phyloP scores from a whole-genome alignment of 2,797 vertebrate genomes.

The Acipenser ruthenus region DNA sequence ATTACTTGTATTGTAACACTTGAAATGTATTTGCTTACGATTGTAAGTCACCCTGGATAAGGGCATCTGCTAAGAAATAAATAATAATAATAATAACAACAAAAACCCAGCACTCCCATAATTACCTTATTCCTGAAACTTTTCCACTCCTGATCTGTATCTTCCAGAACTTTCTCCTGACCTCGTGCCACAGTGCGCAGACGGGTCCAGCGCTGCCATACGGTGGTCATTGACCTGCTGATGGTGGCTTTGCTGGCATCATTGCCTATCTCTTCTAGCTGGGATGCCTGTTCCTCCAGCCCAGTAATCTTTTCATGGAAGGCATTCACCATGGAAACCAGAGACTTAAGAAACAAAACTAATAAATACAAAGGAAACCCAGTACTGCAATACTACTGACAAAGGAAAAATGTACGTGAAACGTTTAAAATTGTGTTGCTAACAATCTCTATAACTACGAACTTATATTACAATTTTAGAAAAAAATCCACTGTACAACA shows the following conservation, averaged over 20 bases:
- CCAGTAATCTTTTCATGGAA: conserved; percentile 66
- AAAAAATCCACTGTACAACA: too few species aligned
- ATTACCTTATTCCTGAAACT: conserved; percentile 72
- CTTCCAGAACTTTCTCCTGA: conserved; percentile 83
- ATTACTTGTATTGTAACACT: too few species aligned
- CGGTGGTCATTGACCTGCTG: conserved; percentile 67
- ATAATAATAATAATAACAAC: too few species aligned
- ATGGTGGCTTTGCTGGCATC: conserved; percentile 69
- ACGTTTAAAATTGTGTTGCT: too few species aligned
- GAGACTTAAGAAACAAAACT: conserved; percentile 47
- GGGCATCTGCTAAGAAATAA: too few species aligned
- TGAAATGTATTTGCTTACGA: too few species aligned
- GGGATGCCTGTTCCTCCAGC: conserved; percentile 63
- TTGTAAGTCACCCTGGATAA: too few species aligned
- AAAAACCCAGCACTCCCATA: too few species aligned
- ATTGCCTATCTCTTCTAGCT: conserved; percentile 66
- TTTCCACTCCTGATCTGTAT: conserved; percentile 75
- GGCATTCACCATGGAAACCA: conserved; percentile 61
- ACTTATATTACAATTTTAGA: too few species aligned
- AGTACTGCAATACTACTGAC: too few species aligned
- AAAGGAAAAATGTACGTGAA: too few species aligned
- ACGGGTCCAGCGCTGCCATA: conserved; percentile 80
- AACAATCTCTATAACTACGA: too few species aligned
- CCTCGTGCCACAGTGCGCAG: conserved; percentile 69
- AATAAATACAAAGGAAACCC: background rate